Conservation (phyloP, 1,140 invertebrate species). For the Diuraphis noxia region DNA sequence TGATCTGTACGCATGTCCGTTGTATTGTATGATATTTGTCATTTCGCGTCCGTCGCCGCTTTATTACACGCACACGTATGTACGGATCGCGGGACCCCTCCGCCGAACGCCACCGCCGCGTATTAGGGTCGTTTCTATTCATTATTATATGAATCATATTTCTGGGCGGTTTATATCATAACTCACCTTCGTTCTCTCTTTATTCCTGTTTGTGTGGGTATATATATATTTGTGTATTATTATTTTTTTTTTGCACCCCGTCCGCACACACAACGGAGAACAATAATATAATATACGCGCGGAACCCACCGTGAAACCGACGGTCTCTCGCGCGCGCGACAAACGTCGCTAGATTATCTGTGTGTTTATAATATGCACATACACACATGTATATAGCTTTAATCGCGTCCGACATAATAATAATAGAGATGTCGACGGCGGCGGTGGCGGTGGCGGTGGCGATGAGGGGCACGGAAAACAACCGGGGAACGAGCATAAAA, state of each 20-base stretch:
- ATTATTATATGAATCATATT: slow-evolving; percentile 52
- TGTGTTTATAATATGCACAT: neutral
- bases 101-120: neutral
- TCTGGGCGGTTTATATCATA: slow-evolving; percentile 54
- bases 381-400: slow-evolving; percentile 10
- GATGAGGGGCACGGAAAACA: slow-evolving; percentile 48
- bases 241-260: slow-evolving; percentile 30
- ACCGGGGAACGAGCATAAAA: slow-evolving; percentile 45
- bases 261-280: neutral
- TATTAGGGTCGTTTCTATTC: slow-evolving; percentile 45
- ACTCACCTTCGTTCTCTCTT: slow-evolving; percentile 30
- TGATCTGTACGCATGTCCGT: slow-evolving; percentile 51
- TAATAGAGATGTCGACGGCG: slow-evolving; percentile 51
- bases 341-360: slow-evolving; percentile 51
- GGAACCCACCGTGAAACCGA: slow-evolving; percentile 25
- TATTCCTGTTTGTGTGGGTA: neutral
- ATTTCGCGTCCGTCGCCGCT: slow-evolving; percentile 33
- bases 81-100: neutral
- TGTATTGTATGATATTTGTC: slow-evolving; percentile 38
- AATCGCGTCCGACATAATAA: slow-evolving; percentile 53
- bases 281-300: slow-evolving; percentile 19
- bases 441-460: slow-evolving; percentile 9
- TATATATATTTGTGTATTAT: neutral
- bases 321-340: slow-evolving; percentile 24
- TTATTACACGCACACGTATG: slow-evolving; percentile 1